phyloP scores from a whole-genome alignment of 2,797 vertebrate genomes.

The Pseudotriccus pelzelni region DNA sequence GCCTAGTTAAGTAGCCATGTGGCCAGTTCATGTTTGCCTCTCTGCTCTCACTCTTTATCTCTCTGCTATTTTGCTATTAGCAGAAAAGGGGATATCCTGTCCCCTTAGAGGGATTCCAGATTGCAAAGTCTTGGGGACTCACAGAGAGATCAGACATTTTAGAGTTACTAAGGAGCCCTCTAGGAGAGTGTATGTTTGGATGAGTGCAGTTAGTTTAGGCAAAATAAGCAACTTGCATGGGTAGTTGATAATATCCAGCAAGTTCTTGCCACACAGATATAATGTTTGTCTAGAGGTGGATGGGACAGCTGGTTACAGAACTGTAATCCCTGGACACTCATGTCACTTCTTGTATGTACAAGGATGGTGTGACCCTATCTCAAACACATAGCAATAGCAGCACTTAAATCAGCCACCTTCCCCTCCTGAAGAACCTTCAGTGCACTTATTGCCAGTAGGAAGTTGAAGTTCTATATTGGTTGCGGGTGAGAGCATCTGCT shows the following conservation, averaged over 20 bases:
- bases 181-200: neutral
- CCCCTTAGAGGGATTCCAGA: neutral
- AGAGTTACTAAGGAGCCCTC: neutral
- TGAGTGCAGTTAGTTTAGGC: neutral
- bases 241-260: neutral
- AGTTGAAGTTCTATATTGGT: neutral
- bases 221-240: neutral
- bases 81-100: neutral
- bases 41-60: neutral
- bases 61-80: neutral
- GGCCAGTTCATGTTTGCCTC: neutral
- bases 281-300: neutral
- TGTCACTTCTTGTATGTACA: neutral
- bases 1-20: neutral
- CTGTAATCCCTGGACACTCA: neutral
- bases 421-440: neutral
- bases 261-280: neutral
- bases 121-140: neutral
- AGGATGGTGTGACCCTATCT: neutral
- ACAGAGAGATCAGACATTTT: neutral
- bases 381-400: neutral
- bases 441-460: neutral
- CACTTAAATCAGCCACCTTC: accelerated
- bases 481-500: neutral
- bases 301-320: neutral